phyloP scores from a whole-genome alignment of 2,113 vertebrate species.

The Daphoenositta chrysoptera region DNA sequence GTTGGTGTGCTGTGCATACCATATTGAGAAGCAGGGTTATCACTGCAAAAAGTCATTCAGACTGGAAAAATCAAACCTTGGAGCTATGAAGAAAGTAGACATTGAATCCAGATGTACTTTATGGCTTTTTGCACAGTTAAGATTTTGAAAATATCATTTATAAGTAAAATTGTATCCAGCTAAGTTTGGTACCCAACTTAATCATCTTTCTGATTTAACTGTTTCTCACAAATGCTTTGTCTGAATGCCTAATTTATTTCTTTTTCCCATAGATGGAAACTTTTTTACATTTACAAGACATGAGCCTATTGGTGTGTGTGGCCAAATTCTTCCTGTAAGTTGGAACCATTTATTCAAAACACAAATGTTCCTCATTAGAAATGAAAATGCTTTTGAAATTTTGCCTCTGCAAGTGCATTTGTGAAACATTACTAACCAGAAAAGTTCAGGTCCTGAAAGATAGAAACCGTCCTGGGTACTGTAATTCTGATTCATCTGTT shows the following conservation, averaged over 20 bases:
- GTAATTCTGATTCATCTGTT: background rate
- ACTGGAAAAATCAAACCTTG: background rate
- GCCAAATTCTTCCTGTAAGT: conserved; percentile 91
- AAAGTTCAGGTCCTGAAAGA: background rate
- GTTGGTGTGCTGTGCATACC: background rate
- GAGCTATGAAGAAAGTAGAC: background rate
- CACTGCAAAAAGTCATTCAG: background rate
- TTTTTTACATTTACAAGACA: conserved; percentile 86
- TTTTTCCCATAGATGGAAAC: conserved; percentile 78
- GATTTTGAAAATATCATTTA: background rate
- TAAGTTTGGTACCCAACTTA: background rate
- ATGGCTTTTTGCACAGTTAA: background rate
- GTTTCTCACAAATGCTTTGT: background rate
- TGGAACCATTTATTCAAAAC: background rate
- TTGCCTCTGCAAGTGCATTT: background rate
- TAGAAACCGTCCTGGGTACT: background rate
- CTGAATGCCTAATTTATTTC: background rate
- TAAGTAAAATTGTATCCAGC: background rate
- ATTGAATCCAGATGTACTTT: conserved; percentile 35
- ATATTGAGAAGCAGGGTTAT: background rate
- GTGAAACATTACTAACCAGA: background rate
- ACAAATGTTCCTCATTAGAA: background rate
- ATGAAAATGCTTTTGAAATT: background rate
- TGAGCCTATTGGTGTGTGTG: conserved; percentile 88
- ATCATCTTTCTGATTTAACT: background rate